Base-by-base conservation (phyloP, 2,113 vertebrate genomes). In the Oreocharis arfaki region DNA sequence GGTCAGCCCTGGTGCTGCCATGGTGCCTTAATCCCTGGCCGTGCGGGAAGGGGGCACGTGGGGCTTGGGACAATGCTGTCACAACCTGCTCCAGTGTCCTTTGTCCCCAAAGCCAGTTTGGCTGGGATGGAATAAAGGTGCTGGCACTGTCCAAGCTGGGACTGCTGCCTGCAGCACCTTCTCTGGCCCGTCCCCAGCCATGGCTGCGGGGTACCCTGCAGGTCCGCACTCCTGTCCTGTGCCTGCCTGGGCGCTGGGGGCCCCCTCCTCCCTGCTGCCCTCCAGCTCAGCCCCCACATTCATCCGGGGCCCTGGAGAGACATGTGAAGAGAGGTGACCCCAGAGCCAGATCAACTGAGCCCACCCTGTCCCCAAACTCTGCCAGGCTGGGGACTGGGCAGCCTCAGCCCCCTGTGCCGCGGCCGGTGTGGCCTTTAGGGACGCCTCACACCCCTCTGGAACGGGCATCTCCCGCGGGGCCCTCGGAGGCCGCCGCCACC, bases 11-110 rank as follows among this genome's bases (percentile, higher is more conserved):
- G 88, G 97, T 98, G 98, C 97, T 98, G 97, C 95, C 30, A 16
- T 37, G 84, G 89, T 98, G 98, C 97, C 98, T 98, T 98, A 98
- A 95, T 76, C 93, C 80, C 95, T 59, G 44, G 84, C 91, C 10
- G 0, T 41, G 89, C 1, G 5, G 94, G 71, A 52, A 53, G 23
- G 52, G 91, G 69, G 32, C 52, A 68, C 3, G 0, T 2, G n/a
- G 55, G 28, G 41, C 57, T 47, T 7, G 49, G 71, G 41, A 46
- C 19, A 37, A 41, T 1, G 7, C 52, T 41, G 79, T 59, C 81
- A 33, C 73, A 23, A 46, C 50, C 47, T 6, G 23, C 20, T 55
- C 39, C 56, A 11, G 13, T 44, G 67, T 14, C 57, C 63, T 61
- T 1, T 21, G 87, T 89, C 60, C 73, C 73, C 64, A 94, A 3